These are phyloP conservation scores for Lycia hirtaria DNA, from an alignment of 2,888 invertebrate genomes.

Conservation along the genomic window DNA sequence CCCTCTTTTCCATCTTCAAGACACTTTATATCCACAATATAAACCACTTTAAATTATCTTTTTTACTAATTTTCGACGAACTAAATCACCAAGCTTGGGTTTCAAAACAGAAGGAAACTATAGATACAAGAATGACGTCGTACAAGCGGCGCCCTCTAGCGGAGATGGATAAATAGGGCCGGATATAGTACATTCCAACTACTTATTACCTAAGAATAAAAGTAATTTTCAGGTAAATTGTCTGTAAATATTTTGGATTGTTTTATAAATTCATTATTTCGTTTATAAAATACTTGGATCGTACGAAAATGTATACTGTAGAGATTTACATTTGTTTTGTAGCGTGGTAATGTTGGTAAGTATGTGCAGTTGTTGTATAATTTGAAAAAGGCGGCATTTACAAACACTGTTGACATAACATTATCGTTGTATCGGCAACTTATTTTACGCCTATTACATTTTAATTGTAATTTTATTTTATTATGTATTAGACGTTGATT, in stretches of 20 bases:
- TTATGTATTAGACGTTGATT: too few relatives aligned
- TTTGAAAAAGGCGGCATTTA: constrained; percentile 58
- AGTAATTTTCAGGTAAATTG: background rate
- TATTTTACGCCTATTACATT: constrained; percentile 5
- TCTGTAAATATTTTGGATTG: background rate
- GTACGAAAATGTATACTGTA: background rate
- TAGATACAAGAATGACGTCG: constrained; percentile 84
- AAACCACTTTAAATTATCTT: constrained; percentile 63
- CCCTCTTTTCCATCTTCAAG: constrained; percentile 94
- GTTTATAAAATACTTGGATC: background rate
- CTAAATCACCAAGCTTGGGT: constrained; percentile 84
- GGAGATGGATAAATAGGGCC: constrained; percentile 63
- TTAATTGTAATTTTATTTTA: too few relatives aligned
- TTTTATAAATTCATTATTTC: background rate
- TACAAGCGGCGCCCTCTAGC: constrained; percentile 76
- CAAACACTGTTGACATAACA: constrained; percentile 52
- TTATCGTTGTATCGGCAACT: constrained; percentile 27
- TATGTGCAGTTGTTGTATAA: constrained; percentile 51
- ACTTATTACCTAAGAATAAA: constrained; percentile 18
- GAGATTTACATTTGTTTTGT: background rate
- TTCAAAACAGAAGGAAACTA: constrained; percentile 86
- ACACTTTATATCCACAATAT: constrained; percentile 61
- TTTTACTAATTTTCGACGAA: constrained; percentile 72
- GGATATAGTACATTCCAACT: constrained; percentile 64
- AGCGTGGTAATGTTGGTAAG: constrained; percentile 53